Conservation (phyloP, 2,888 invertebrate species). For the Hirtodrosophila trivittata region DNA sequence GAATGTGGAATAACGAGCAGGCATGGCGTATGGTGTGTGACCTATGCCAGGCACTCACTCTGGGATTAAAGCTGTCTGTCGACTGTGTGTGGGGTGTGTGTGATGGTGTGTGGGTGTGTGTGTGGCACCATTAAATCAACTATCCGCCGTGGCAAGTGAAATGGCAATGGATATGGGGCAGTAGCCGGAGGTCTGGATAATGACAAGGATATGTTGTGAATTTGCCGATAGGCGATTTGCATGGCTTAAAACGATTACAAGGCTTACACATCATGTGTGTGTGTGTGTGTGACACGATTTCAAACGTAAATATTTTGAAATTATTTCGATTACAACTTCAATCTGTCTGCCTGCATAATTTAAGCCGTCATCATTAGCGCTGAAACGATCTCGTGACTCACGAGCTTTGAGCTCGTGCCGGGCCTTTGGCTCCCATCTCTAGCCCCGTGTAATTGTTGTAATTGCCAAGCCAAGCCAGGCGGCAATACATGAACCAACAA, state of each 20-base stretch:
- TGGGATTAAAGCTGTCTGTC: conserved; percentile 45
- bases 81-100: conserved; percentile 21
- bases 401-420: not conserved
- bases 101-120: not conserved
- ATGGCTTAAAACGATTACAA: conserved; percentile 7
- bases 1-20: conserved; percentile 8
- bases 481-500: not conserved
- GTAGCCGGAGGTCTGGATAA: too few species aligned
- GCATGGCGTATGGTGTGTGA: conserved; percentile 17
- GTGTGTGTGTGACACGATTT: too few species aligned
- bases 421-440: not conserved
- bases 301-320: too few species aligned
- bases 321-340: too few species aligned
- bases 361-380: too few species aligned
- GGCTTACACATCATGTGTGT: too few species aligned
- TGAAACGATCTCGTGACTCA: too few species aligned
- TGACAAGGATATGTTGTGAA: too few species aligned
- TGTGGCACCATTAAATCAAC: conserved; percentile 32
- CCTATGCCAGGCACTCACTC: conserved; percentile 12
- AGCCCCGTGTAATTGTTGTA: conserved; percentile 5
- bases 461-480: conserved; percentile 15
- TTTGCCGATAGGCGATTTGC: too few species aligned
- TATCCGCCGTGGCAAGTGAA: too few species aligned
- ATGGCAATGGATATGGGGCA: not conserved
- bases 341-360: too few species aligned